Evolutionary conservation across 2,888 invertebrate genomes (phyloP).

Genomic region (Palloptera scutellata): DNA sequence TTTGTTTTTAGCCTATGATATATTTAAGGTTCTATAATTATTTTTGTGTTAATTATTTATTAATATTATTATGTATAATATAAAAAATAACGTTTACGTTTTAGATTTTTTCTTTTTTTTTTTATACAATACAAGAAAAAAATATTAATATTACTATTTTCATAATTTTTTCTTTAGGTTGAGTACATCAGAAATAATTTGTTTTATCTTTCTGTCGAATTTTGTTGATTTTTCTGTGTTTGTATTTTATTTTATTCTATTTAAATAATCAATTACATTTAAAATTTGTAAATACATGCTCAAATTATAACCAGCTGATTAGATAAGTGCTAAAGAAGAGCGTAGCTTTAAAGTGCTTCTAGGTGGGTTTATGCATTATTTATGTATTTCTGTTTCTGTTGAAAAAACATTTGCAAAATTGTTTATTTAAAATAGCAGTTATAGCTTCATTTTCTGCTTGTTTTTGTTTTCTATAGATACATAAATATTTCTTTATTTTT

Average conservation of each 20-base stretch:
- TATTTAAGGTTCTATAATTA: conserved; percentile 24
- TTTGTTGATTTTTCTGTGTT: conserved; percentile 3
- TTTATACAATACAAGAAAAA: background rate
- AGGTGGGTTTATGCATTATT: conserved; percentile 14
- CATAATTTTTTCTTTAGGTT: conserved; percentile 2
- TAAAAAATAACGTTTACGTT: conserved; percentile 40
- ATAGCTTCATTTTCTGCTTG: conserved; percentile 13
- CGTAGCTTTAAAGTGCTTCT: conserved; percentile 14
- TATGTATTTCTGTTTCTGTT: conserved; percentile 5
- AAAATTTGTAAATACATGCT: too few relatives aligned
- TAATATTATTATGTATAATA: conserved; percentile 34
- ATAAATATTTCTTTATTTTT: background rate
- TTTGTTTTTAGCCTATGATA: conserved; percentile 35
- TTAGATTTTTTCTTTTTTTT: background rate
- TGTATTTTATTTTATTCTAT: background rate
- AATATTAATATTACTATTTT: background rate
- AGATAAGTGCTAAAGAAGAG: background rate
- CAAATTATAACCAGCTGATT: background rate
- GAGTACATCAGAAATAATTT: background rate
- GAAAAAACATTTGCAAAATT: background rate
- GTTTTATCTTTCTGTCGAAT: conserved; percentile 4
- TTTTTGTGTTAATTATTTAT: conserved; percentile 15
- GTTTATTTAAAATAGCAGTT: too few relatives aligned
- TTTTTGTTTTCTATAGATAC: conserved; percentile 15
- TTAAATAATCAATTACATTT: background rate